Conservation (phyloP, 1,140 invertebrate genomes). For the Heliothis subflexa region DNA sequence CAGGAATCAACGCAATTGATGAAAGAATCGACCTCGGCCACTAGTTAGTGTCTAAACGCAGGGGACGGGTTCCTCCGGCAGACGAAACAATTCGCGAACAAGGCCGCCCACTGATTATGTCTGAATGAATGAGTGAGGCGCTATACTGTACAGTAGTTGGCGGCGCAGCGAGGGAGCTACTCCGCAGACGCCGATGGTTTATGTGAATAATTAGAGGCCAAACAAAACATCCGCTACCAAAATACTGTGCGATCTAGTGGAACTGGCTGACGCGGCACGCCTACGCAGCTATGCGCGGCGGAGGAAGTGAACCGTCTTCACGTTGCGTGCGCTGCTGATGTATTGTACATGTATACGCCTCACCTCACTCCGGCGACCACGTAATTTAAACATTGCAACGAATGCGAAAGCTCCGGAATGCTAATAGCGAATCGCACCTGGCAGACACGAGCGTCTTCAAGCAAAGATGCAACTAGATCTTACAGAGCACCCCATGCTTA, state of each 20-base stretch:
- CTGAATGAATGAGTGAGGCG: constrained; percentile 1
- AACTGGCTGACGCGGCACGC: background rate
- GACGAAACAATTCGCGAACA: constrained; percentile 25
- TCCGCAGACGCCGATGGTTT: constrained; percentile 5
- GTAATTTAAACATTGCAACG: background rate
- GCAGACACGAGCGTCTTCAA: background rate
- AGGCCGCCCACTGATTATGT: constrained; percentile 19
- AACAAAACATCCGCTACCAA: constrained; percentile 31
- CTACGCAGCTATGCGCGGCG: no score
- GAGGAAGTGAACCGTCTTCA: background rate
- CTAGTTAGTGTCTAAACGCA: constrained; percentile 1
- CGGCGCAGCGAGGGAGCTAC: background rate
- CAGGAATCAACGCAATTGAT: constrained; percentile 30
- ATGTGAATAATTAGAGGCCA: constrained; percentile 10
- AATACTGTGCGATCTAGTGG: background rate
- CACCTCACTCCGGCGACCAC: background rate
- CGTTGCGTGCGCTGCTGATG: background rate
- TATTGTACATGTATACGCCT: background rate
- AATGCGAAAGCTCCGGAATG: background rate
- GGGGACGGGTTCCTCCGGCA: constrained; percentile 18
- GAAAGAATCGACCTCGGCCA: constrained; percentile 20
- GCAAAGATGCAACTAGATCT: background rate
- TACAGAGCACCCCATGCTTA: background rate
- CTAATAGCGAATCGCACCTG: constrained; percentile 1
- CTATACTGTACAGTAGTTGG: background rate